Conservation (phyloP, 2,797 vertebrate species). For the Nasua narica region DNA sequence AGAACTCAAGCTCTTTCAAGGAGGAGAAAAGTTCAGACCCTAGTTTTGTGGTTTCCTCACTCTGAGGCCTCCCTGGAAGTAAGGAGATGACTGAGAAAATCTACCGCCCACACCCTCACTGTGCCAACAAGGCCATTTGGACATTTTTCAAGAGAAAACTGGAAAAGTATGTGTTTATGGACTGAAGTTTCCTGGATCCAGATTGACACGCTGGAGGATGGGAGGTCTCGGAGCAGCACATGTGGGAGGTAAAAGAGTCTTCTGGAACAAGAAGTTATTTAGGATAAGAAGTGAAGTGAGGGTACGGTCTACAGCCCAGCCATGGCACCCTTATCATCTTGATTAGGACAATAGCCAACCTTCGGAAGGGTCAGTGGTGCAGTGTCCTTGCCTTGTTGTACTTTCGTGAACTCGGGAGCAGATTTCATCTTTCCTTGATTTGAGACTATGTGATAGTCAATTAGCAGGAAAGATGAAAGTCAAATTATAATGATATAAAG, state of each 20-base stretch:
- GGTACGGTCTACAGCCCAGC: conserved; percentile 11
- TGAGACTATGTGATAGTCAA: background rate
- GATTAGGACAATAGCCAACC: conserved; percentile 1
- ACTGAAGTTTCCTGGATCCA: background rate
- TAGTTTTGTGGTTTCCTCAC: background rate
- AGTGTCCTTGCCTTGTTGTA: conserved; percentile 9
- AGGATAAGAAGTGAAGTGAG: conserved; percentile 39
- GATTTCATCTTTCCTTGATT: background rate
- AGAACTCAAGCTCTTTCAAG: background rate
- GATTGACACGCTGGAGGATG: background rate
- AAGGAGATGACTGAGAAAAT: background rate
- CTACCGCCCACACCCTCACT: background rate
- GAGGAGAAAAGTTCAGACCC: background rate
- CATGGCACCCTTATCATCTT: conserved; percentile 42
- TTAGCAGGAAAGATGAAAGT: conserved; percentile 29
- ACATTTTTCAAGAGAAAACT: conserved; percentile 5
- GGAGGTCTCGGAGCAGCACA: background rate
- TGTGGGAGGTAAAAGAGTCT: background rate
- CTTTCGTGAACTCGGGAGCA: background rate
- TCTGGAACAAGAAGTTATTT: conserved; percentile 9
- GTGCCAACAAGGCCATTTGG: background rate
- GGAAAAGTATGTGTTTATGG: background rate
- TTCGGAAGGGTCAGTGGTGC: conserved; percentile 52
- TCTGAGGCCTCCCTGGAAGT: background rate
- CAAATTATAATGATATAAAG: background rate